Percentiles rank a stretch among this genome's conserved stretches.
Conservation (phyloP, 2,797 vertebrate species). For the Coregonus suidteri region DNA sequence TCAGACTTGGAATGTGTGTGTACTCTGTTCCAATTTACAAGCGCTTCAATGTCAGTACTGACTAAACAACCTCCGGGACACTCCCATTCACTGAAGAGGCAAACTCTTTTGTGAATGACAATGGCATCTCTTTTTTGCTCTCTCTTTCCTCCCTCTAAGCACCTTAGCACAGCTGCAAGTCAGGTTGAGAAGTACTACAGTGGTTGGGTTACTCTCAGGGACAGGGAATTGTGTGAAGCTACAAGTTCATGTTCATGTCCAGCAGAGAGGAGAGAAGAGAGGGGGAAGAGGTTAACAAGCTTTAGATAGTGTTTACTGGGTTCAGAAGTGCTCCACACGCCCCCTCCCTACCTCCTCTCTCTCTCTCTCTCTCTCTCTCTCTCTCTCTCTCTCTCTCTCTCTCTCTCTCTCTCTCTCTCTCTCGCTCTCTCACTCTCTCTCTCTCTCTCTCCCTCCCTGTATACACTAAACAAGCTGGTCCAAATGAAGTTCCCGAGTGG, state of each 20-base stretch:
- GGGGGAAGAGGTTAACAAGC: too few relatives aligned
- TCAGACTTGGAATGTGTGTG: slow-evolving; percentile 1
- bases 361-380: too few relatives aligned
- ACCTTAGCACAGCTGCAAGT: background rate
- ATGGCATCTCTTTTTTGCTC: background rate
- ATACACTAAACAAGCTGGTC: background rate
- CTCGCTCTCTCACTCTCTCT: background rate
- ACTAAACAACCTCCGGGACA: slow-evolving; percentile 9
- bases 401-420: background rate
- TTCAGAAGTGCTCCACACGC: too few relatives aligned
- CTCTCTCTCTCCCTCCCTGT: background rate
- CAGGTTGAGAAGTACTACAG: background rate
- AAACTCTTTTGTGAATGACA: slow-evolving; percentile 3
- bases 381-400: too few relatives aligned
- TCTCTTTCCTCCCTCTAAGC: background rate
- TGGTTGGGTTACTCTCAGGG: background rate
- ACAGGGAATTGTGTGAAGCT: background rate
- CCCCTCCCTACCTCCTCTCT: too few relatives aligned
- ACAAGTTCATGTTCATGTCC: too few relatives aligned
- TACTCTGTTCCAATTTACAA: slow-evolving; percentile 1
- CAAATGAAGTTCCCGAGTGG: background rate
- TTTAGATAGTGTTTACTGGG: too few relatives aligned
- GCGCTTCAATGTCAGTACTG: slow-evolving; percentile 1
- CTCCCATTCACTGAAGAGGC: slow-evolving; percentile 8
- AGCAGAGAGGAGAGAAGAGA: too few relatives aligned